Evolutionary conservation across 2,888 invertebrate species (phyloP), one percentile per base, ranked within the genome.

Genomic region (Sphaerophoria taeniata): DNA sequence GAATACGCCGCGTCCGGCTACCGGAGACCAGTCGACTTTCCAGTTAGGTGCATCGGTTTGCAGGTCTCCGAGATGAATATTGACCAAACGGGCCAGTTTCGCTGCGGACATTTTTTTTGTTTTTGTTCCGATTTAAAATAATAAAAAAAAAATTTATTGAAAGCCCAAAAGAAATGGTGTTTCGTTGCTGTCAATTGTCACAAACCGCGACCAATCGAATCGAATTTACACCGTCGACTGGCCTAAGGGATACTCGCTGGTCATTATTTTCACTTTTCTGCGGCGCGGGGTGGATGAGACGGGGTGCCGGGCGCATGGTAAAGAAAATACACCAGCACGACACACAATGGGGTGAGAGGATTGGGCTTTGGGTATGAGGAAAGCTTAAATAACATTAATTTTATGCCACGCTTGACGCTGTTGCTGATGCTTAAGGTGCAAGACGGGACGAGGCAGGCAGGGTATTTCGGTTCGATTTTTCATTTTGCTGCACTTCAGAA

Each of bases 1-100:
- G 87, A 96, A 94, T 2, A 97, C 90, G 3, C 96, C 96, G 31
- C 96, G 94, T 6, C 96, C 96, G 56, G 95, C 94, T 6, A 95
- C 89, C 16, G 91, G 88, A 0, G 96, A 96, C 87, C 93, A 92
- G 69, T 90, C 92, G 75, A 96, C 92, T 75, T 90, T 93, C 95
- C 96, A 96, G 85, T 90, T 91, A 77, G 91, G 91, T 81, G 87
- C 77, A 67, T 88, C 88, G 74, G 89, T 89, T 71, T 89, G 90
- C 80, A 91, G 87, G 55, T 91, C 91, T 0, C 88, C 89, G 88
- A 91, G 75, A 76, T 91, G 91, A 76, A 90, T 88, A 77, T 91
- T 90, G 56, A 91, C 89, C 51, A 91, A 90, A 63, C 89, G 89
- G 67, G 91, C 90, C 88, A 91, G 88, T 82, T 81, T 85, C 31